phyloP scores from a whole-genome alignment of 2,888 invertebrate species.

The Napeogenes sylphis region DNA sequence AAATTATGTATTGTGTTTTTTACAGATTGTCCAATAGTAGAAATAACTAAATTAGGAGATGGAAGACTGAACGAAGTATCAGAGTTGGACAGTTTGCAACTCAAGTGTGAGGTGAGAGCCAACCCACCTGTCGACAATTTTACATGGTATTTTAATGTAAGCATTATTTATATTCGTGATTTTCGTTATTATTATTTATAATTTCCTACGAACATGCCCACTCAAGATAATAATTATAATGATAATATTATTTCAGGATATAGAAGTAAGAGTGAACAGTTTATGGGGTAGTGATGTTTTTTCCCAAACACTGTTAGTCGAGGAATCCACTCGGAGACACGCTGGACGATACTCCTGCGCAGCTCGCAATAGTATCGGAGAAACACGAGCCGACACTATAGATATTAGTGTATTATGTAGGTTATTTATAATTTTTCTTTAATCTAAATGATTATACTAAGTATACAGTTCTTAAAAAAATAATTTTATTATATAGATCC shows the following conservation, averaged over 20 bases:
- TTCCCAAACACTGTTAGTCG: constrained; percentile 46
- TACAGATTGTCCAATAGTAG: constrained; percentile 71
- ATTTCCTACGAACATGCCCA: too few relatives aligned
- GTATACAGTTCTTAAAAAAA: not conserved
- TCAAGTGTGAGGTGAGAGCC: constrained; percentile 65
- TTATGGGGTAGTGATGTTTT: constrained; percentile 56
- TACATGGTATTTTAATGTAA: constrained; percentile 70
- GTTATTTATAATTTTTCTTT: constrained; percentile 30
- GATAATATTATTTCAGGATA: constrained; percentile 47
- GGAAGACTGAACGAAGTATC: constrained; percentile 57
- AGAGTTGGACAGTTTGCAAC: constrained; percentile 61
- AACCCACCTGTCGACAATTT: constrained; percentile 66
- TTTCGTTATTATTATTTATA: not conserved
- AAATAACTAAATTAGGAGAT: constrained; percentile 55
- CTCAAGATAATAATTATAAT: too few relatives aligned
- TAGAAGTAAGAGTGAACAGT: constrained; percentile 51
- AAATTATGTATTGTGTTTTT: constrained; percentile 19
- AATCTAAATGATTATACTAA: not conserved
- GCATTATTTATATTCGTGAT: constrained; percentile 24
- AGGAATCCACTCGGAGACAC: constrained; percentile 55
- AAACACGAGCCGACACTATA: constrained; percentile 56
- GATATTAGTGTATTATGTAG: constrained; percentile 62
- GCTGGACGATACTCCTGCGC: constrained; percentile 64
- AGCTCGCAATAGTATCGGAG: constrained; percentile 58
- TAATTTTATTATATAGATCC: constrained; percentile 44